Conservation (phyloP, 2,888 invertebrate genomes). For the Nomada ferruginata region DNA sequence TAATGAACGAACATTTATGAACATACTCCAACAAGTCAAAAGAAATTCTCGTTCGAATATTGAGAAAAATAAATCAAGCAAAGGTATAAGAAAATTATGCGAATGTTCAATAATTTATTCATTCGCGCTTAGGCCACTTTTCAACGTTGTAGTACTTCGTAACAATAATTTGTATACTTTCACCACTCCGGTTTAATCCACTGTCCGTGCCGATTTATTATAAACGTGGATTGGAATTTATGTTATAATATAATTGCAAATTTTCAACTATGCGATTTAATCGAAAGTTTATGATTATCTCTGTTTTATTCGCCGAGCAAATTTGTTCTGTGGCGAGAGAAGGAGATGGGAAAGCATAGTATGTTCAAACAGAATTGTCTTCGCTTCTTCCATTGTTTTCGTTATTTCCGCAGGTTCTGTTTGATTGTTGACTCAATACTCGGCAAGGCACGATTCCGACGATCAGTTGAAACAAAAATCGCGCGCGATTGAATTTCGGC, state of each 20-base stretch:
- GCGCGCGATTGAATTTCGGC: not conserved
- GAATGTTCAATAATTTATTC: not conserved
- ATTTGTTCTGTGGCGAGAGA: not conserved
- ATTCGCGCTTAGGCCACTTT: no score
- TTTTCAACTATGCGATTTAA: no score
- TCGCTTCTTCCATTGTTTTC: conserved; percentile 38
- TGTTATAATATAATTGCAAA: no score
- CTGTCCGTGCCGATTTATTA: no score
- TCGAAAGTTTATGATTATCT: not conserved
- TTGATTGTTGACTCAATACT: conserved; percentile 58
- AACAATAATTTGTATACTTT: no score
- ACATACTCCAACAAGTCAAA: not conserved
- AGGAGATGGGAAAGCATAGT: not conserved
- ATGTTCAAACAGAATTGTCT: conserved; percentile 10
- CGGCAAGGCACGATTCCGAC: conserved; percentile 46
- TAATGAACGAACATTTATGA: not conserved
- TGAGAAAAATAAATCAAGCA: not conserved
- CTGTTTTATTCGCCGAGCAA: not conserved
- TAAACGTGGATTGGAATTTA: no score
- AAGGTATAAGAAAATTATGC: not conserved
- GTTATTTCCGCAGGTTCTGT: conserved; percentile 47
- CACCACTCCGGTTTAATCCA: no score
- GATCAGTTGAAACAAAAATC: conserved; percentile 46
- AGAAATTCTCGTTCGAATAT: not conserved
- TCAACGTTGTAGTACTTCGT: no score